Evolutionary conservation across 2,113 vertebrate species (phyloP), one percentile per base, ranked within the genome.

Genomic region (Rhabdornis inornatus): DNA sequence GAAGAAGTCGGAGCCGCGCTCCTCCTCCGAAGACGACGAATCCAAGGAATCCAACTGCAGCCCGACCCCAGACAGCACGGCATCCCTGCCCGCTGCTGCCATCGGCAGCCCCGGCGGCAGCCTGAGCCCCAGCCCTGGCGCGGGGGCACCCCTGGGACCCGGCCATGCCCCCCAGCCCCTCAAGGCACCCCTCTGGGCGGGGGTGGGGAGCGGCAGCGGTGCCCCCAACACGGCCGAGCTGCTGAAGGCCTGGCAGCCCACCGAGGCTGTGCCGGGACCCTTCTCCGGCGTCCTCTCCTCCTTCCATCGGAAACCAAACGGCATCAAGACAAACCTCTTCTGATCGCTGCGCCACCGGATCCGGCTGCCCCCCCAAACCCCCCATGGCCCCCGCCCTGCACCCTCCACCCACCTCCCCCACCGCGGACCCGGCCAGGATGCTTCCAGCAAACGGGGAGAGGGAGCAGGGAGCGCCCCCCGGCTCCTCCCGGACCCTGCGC

Each of bases 1-100:
- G 55, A 99, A 99, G 94, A 99, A 99, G 94, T 90, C 98, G 1
- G 98, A 99, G 56, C 94, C 97, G 2, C 98, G 99, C 49, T 99
- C 98, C 59, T 99, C 99, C 13, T 99, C 99, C 0, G 99, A 99
- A 23, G 99, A 99, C 9, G 99, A 99, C 18, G 99, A 99, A 80
- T 99, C 99, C 94, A 99, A 99, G 94, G 99, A 99, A 79, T 99
- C 99, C 96, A 99, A 98, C 95, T 99, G 99, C 98, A 99, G 99
- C 97, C 99, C 99, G 31, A 99, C 99, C 4, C 99, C 99, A 0
- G 99, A 99, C 98, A 99, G 99, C 98, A 99, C 99, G 11, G 99
- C 99, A 7, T 99, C 99, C 20, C 97, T 99, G 96, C 98, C 99
- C 4, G 97, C 98, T 13, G 98, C 99, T 3, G 98, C 98, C 3